Conservation (phyloP, 2,797 vertebrate species). For the Gorsachius magnificus region DNA sequence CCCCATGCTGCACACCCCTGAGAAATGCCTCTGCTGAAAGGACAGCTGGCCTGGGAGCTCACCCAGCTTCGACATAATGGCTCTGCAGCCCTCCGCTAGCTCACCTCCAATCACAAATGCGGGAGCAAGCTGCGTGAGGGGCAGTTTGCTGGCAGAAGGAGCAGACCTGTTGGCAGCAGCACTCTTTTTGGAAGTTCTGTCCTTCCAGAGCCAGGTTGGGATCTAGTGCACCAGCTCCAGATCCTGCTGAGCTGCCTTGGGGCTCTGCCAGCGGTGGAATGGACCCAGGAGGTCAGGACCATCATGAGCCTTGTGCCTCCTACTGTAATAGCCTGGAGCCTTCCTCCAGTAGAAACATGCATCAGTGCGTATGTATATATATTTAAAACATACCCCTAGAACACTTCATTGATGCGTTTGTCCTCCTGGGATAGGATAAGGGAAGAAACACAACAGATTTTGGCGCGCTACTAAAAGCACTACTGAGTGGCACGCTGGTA, state of each 20-base stretch:
- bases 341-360: neutral
- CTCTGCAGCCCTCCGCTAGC: neutral
- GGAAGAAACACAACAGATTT: neutral
- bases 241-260: neutral
- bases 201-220: neutral
- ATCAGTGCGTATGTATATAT: too few species aligned
- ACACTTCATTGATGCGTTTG: neutral
- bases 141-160: neutral
- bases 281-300: neutral
- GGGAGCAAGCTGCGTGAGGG: neutral
- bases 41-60: neutral
- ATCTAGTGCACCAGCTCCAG: neutral
- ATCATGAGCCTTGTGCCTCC: neutral
- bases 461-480: neutral
- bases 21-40: neutral
- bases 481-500: rapidly evolving
- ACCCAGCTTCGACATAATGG: rapidly evolving
- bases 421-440: neutral
- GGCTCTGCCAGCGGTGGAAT: neutral
- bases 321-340: neutral
- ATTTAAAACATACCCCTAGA: neutral
- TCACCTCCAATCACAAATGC: rapidly evolving
- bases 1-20: neutral
- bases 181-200: neutral
- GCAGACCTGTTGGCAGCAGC: neutral